A percentile compares a stretch with the other conserved stretches of the same genome.
Conservation (phyloP, 2,888 invertebrate genomes). For the Sussaba pulchella region DNA sequence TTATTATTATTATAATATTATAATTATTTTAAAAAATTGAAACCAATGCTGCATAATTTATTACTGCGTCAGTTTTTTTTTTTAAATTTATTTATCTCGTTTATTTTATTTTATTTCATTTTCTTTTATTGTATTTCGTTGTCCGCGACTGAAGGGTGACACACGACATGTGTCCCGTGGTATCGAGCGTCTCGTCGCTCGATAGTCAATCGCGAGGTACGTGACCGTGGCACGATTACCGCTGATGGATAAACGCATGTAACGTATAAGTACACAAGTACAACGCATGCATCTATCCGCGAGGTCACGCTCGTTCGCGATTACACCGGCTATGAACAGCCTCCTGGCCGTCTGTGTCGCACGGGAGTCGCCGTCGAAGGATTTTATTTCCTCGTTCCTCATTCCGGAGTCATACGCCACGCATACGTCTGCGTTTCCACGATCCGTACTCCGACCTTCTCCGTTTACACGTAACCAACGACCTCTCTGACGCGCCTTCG, state of each 20-base stretch:
- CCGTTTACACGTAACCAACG: constrained; percentile 32
- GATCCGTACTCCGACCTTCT: constrained; percentile 45
- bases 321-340: constrained; percentile 56
- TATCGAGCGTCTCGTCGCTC: constrained; percentile 22
- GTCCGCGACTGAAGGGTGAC: background rate
- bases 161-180: too few relatives aligned
- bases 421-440: background rate
- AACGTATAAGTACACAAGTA: constrained; percentile 4
- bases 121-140: too few relatives aligned
- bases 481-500: background rate
- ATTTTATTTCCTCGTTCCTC: constrained; percentile 75
- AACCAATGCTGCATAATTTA: too few relatives aligned
- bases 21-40: background rate
- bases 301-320: constrained; percentile 55
- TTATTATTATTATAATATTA: too few relatives aligned
- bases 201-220: constrained; percentile 51
- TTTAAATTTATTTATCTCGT: too few relatives aligned
- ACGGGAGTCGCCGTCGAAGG: constrained; percentile 48
- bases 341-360: constrained; percentile 58
- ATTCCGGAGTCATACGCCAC: constrained; percentile 66
- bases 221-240: constrained; percentile 65
- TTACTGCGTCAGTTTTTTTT: too few relatives aligned
- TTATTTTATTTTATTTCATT: background rate
- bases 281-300: constrained; percentile 51
- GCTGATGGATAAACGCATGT: constrained; percentile 39